Evolutionary conservation across 2,888 invertebrate species (phyloP), one percentile per base, ranked within the genome.

Genomic region (Drosophila pseudotalamancana): DNA sequence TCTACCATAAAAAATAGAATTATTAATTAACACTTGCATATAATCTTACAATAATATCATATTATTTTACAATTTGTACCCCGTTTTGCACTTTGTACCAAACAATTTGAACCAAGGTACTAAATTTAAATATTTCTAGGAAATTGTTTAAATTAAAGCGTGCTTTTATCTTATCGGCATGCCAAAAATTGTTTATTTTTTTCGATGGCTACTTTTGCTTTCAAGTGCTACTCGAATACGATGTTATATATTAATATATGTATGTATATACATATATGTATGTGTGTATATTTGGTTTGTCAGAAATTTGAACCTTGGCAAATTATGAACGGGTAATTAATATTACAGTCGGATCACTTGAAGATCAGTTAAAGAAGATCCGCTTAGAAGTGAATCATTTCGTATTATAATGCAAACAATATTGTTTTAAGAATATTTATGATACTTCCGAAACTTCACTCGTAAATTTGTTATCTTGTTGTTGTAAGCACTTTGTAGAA

Each of bases 211-310:
- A 34, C 49, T 62, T 65, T 49, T 50, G 35, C 35, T 31, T 66
- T 76, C 80, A 62, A 80, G 72, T 77, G 66, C 37, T 64, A 72
- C 80, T 76, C 49, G 56, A 63, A 23, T 29, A 12, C 0, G 18
- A 40, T 27, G 8, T 23, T n/a, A n/a, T 31, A 12, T 31, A 31
- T 12, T 29, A 11, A 27, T 32, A 14, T 32, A 14, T 32, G 9
- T 29, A 18, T 3, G 1, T 5, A 6, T 29, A 27, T 14, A 31
- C 16, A 12, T 14, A 11, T 12, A 25, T 16, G 9, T 6, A 12
- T 11, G 19, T 23, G 6, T 11, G 19, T 31, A 16, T 12, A 12
- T 27, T 11, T 25, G 16, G 12, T 11, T 32, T 25, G 9, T 19
- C 14, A 14, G 43, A 14, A 45, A 46, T 40, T 72, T 60, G 31